phyloP scores from a whole-genome alignment of 2,113 vertebrate genomes.

The Alosa alosa region DNA sequence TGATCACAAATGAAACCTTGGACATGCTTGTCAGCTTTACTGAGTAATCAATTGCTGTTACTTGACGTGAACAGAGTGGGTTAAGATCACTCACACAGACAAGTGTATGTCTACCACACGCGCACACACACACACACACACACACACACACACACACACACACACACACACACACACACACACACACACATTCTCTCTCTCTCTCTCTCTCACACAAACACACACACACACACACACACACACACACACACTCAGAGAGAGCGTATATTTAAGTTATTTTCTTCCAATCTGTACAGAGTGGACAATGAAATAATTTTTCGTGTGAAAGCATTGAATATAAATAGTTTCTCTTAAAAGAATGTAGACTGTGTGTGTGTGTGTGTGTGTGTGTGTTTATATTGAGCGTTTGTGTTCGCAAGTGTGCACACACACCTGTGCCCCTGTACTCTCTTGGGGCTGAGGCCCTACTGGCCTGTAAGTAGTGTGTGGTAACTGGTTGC shows the following conservation, averaged over 20 bases:
- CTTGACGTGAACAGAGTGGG: not conserved
- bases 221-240: too few relatives aligned
- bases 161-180: too few relatives aligned
- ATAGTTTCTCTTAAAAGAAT: too few relatives aligned
- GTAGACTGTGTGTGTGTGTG: too few relatives aligned
- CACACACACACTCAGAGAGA: too few relatives aligned
- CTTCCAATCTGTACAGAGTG: too few relatives aligned
- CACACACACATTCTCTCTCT: not conserved
- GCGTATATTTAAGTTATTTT: too few relatives aligned
- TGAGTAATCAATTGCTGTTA: not conserved
- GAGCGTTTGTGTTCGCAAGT: not conserved
- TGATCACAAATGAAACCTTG: not conserved
- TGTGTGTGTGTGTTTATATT: slow-evolving; percentile 45
- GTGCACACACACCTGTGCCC: slow-evolving; percentile 36
- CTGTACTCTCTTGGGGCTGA: not conserved
- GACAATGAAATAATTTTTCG: too few relatives aligned
- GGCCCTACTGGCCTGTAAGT: not conserved
- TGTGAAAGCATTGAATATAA: too few relatives aligned
- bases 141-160: not conserved
- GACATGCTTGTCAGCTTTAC: not conserved
- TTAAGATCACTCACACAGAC: not conserved
- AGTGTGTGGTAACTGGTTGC: slow-evolving; percentile 68
- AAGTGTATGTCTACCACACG: not conserved
- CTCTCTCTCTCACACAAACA: slow-evolving; percentile 28
- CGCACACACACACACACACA: not conserved